Evolutionary conservation across 2,797 vertebrate species (phyloP).

Genomic region (Epinephelus coioides): DNA sequence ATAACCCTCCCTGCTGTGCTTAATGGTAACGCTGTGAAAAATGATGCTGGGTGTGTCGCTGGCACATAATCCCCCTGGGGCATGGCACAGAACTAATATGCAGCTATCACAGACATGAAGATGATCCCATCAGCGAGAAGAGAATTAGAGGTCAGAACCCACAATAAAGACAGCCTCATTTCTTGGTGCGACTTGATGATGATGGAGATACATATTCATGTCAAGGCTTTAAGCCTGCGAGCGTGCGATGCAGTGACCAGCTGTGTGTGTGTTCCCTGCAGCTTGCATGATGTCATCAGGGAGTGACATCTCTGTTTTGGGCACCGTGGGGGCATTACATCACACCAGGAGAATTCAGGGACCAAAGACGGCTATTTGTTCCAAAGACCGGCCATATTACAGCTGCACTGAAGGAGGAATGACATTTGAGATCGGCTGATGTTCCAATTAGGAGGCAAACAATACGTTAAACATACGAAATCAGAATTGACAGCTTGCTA

Average conservation of each 20-base stretch:
- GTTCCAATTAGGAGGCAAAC: background rate
- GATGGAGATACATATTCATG: constrained; percentile 45
- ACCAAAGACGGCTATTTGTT: constrained; percentile 24
- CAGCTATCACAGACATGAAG: constrained; percentile 60
- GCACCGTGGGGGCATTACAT: constrained; percentile 43
- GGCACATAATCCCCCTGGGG: constrained; percentile 66
- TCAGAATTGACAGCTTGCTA: background rate
- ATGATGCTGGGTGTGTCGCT: constrained; percentile 77
- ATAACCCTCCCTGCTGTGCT: constrained; percentile 76
- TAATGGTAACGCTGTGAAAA: constrained; percentile 83
- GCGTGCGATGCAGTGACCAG: constrained; percentile 38
- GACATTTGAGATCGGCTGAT: constrained; percentile 13
- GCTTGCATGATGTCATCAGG: constrained; percentile 50
- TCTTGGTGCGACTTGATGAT: constrained; percentile 19
- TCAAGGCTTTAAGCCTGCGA: constrained; percentile 11
- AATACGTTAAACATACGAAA: background rate
- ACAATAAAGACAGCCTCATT: constrained; percentile 25
- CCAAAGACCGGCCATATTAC: constrained; percentile 23
- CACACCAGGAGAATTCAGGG: constrained; percentile 37
- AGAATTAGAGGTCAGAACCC: constrained; percentile 58
- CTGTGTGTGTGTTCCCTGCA: constrained; percentile 36
- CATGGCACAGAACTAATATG: constrained; percentile 66
- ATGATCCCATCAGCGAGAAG: constrained; percentile 67
- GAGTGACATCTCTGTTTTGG: constrained; percentile 54
- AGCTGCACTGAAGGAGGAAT: constrained; percentile 11